Evolutionary conservation across 2,888 invertebrate genomes (phyloP).

Genomic region (Prosopocoilus inquinatus): DNA sequence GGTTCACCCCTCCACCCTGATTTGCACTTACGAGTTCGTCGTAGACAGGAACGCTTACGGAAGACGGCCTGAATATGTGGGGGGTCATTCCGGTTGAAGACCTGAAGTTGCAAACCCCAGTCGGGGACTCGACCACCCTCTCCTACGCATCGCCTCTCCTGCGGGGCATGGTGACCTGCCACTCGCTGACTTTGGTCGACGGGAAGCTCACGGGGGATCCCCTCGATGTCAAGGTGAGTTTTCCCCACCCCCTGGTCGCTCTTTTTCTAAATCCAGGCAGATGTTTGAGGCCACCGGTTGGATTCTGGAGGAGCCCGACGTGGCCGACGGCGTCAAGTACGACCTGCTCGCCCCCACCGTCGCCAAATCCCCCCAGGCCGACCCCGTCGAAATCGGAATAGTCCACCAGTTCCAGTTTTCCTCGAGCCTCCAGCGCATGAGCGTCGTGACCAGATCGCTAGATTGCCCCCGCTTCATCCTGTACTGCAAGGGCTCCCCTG

Average conservation of each 20-base stretch:
- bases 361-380: slow-evolving; percentile 57
- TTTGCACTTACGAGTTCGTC: slow-evolving; percentile 8
- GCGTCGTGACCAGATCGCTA: slow-evolving; percentile 75
- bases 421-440: slow-evolving; percentile 84
- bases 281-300: slow-evolving; percentile 96
- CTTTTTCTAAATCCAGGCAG: slow-evolving; percentile 44
- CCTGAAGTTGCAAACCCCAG: slow-evolving; percentile 29
- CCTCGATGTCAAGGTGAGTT: slow-evolving; percentile 76
- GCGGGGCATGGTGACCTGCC: slow-evolving; percentile 89
- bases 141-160: slow-evolving; percentile 33
- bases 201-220: slow-evolving; percentile 89
- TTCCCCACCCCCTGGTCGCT: neutral
- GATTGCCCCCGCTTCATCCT: slow-evolving; percentile 73
- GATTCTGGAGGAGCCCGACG: slow-evolving; percentile 80
- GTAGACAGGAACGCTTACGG: slow-evolving; percentile 93
- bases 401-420: slow-evolving; percentile 75
- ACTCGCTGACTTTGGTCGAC: slow-evolving; percentile 86
- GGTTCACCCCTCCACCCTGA: neutral
- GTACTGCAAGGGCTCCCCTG: slow-evolving; percentile 92
- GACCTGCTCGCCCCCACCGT: slow-evolving; percentile 81
- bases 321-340: slow-evolving; percentile 74
- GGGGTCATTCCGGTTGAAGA: slow-evolving; percentile 70
- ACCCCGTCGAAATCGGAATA: slow-evolving; percentile 57
- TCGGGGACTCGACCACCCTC: slow-evolving; percentile 35
- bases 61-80: slow-evolving; percentile 95